phyloP scores from a whole-genome alignment of 2,797 vertebrate genomes.

The Pyrocephalus nanus region DNA sequence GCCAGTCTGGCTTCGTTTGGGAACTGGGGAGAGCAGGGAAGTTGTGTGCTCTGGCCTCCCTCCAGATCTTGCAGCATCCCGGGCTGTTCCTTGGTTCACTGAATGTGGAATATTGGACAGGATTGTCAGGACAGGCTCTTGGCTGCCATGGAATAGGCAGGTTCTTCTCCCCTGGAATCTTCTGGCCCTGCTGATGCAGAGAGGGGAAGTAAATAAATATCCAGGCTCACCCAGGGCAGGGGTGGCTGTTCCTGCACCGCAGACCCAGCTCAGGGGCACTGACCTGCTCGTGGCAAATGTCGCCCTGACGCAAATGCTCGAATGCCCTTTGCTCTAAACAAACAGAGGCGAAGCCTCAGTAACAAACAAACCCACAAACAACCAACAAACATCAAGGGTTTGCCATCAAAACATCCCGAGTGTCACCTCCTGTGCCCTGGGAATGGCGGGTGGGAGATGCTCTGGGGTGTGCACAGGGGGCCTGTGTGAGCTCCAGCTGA shows the following conservation, averaged over 20 bases:
- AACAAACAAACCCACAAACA: neutral
- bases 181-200: neutral
- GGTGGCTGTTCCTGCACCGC: neutral
- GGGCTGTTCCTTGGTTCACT: neutral
- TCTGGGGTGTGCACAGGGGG: neutral
- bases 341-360: slow-evolving; percentile 2
- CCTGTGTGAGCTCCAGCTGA: neutral
- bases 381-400: neutral
- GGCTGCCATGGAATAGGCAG: neutral
- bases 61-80: neutral
- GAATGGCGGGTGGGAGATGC: neutral
- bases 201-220: neutral
- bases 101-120: rapidly evolving
- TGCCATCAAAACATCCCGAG: rapidly evolving
- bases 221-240: neutral
- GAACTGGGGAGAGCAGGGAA: neutral
- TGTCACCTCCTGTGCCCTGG: neutral
- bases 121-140: neutral
- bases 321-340: slow-evolving; percentile 43
- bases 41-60: neutral
- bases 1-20: neutral
- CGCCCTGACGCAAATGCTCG: neutral
- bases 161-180: neutral
- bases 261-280: neutral
- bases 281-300: neutral